A percentile compares a stretch with the other conserved stretches of the same genome.
These are phyloP conservation scores for Galerucella pusilla DNA, from an alignment of 2,888 invertebrate genomes.

Conservation along the genomic window DNA sequence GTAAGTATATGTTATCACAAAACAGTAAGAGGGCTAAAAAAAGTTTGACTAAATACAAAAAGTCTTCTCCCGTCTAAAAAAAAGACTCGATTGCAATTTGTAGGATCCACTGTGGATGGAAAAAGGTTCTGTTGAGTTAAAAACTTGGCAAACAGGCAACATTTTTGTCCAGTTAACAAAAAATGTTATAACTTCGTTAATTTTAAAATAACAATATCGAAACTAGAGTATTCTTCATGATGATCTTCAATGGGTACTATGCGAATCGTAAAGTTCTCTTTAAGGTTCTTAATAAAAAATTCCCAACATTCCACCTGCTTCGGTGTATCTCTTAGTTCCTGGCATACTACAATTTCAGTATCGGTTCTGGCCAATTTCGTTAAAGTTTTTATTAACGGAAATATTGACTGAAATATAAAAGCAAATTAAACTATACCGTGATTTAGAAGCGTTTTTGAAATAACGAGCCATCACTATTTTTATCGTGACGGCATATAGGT, in stretches of 20 bases:
- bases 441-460: too few relatives aligned
- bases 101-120: too few relatives aligned
- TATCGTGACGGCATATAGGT: too few relatives aligned
- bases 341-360: slow-evolving; percentile 72
- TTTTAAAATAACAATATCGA: slow-evolving; percentile 68
- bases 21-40: too few relatives aligned
- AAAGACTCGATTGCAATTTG: too few relatives aligned
- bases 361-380: slow-evolving; percentile 64
- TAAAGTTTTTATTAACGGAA: slow-evolving; percentile 72
- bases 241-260: slow-evolving; percentile 71
- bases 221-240: slow-evolving; percentile 71
- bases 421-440: neutral
- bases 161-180: too few relatives aligned
- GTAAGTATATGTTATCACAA: too few relatives aligned
- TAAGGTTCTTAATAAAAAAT: slow-evolving; percentile 60
- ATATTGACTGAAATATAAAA: slow-evolving; percentile 67
- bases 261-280: slow-evolving; percentile 61
- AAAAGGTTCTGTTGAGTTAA: too few relatives aligned
- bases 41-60: too few relatives aligned
- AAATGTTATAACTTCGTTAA: slow-evolving; percentile 35
- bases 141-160: too few relatives aligned
- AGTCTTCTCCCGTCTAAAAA: too few relatives aligned
- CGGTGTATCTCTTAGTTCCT: slow-evolving; percentile 76
- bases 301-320: slow-evolving; percentile 68
- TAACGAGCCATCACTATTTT: too few relatives aligned